Percentiles rank a stretch among this genome's conserved stretches.
Conservation (phyloP, 1,140 invertebrate genomes). For the Polypedilum vanderplanki region DNA sequence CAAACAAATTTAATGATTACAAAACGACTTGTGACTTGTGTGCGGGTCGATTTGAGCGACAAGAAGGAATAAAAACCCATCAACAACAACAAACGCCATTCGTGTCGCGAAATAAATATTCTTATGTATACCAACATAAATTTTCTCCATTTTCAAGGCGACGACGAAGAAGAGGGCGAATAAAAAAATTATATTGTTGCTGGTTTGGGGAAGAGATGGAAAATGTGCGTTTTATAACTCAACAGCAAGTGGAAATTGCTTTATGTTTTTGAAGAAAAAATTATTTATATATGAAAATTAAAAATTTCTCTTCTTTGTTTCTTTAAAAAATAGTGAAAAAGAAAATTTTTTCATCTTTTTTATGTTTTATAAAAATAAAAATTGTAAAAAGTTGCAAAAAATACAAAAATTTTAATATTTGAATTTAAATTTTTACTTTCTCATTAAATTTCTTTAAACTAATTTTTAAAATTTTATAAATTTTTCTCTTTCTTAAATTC, state of each 20-base stretch:
- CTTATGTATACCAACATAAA: not conserved
- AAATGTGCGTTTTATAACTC: slow-evolving; percentile 13
- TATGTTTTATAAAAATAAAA: too few species aligned
- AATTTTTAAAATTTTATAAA: too few species aligned
- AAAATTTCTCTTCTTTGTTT: not conserved
- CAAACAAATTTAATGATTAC: slow-evolving; percentile 28
- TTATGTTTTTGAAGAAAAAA: not conserved
- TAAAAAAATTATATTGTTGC: not conserved
- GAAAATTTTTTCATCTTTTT: not conserved
- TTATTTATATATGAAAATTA: not conserved
- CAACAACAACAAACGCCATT: slow-evolving; percentile 3
- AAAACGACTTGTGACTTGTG: slow-evolving; percentile 15
- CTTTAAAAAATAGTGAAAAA: not conserved
- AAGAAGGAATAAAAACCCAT: not conserved
- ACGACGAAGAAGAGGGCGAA: not conserved
- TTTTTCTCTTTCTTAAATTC: too few species aligned
- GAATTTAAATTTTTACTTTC: too few species aligned
- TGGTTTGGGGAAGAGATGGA: not conserved
- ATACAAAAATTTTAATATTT: too few species aligned
- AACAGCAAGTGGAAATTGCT: not conserved
- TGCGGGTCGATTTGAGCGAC: not conserved
- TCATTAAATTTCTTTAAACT: too few species aligned
- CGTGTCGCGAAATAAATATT: slow-evolving; percentile 4
- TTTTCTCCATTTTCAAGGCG: not conserved
- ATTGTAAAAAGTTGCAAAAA: too few species aligned